These are phyloP conservation scores for Limnephilus marmoratus DNA, from an alignment of 2,888 invertebrate genomes.

Conservation along the genomic window DNA sequence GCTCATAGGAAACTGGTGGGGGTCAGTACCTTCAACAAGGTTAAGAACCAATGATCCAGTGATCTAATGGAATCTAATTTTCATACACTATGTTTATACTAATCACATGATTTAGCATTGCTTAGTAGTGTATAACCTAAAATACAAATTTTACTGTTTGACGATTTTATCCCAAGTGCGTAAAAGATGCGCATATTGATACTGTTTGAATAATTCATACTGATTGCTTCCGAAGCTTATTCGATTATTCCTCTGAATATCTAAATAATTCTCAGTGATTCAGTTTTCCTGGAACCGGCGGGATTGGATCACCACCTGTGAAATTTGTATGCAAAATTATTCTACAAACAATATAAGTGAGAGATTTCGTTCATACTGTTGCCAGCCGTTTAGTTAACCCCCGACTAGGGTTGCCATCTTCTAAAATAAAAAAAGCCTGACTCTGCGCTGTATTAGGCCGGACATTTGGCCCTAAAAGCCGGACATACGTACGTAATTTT, in stretches of 20 bases:
- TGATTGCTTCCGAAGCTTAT: background rate
- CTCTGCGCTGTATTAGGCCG: no score
- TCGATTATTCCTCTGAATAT: background rate
- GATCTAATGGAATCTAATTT: no score
- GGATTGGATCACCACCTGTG: background rate
- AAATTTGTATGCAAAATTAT: background rate
- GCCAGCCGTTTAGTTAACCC: background rate
- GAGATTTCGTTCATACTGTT: background rate
- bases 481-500: no score
- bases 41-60: no score
- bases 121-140: background rate
- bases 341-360: background rate
- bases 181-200: background rate
- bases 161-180: background rate
- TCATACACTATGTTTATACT: no score
- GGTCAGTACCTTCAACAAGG: no score
- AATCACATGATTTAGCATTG: no score
- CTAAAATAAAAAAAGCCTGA: no score
- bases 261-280: background rate
- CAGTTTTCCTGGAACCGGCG: background rate
- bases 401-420: no score
- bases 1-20: no score
- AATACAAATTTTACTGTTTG: background rate
- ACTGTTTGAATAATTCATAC: background rate
- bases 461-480: no score